Conservation (phyloP, 2,797 vertebrate species). For the Phrynocephalus forsythii region DNA sequence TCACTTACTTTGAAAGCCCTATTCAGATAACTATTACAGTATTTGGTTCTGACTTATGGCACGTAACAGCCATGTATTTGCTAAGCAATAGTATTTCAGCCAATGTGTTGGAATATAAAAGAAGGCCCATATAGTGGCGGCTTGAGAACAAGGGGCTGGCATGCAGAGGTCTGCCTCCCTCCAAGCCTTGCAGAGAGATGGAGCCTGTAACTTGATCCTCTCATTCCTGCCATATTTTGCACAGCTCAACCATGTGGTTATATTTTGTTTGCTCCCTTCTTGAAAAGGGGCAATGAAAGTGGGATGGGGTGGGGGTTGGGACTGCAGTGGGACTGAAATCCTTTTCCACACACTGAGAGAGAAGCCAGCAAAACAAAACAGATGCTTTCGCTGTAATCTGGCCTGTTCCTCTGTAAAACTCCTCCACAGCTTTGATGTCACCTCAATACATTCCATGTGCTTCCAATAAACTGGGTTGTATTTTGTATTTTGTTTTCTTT, state of each 20-base stretch:
- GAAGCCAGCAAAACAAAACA: conserved; percentile 64
- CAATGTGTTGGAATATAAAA: background rate
- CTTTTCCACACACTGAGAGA: conserved; percentile 59
- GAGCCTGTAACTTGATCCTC: conserved; percentile 13
- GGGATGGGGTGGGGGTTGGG: background rate
- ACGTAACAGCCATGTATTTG: too few relatives aligned
- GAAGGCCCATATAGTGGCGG: background rate
- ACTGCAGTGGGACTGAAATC: conserved; percentile 37
- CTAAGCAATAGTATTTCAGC: too few relatives aligned
- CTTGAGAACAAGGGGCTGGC: background rate
- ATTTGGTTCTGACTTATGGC: too few relatives aligned
- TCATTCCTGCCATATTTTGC: conserved; percentile 59
- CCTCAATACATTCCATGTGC: conserved; percentile 74
- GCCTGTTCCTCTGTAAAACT: conserved; percentile 73
- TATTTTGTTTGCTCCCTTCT: conserved; percentile 57
- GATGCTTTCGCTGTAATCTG: conserved; percentile 72
- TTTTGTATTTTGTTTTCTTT: background rate
- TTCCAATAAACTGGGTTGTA: conserved; percentile 67
- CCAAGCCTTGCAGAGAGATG: background rate
- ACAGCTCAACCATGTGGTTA: conserved; percentile 43
- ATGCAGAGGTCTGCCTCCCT: background rate
- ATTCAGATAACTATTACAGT: too few relatives aligned
- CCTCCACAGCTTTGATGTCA: conserved; percentile 71
- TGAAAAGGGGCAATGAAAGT: conserved; percentile 48
- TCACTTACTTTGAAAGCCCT: too few relatives aligned